Evolutionary conservation across 2,113 vertebrate genomes (phyloP).

Genomic region (Prunella himalayana): DNA sequence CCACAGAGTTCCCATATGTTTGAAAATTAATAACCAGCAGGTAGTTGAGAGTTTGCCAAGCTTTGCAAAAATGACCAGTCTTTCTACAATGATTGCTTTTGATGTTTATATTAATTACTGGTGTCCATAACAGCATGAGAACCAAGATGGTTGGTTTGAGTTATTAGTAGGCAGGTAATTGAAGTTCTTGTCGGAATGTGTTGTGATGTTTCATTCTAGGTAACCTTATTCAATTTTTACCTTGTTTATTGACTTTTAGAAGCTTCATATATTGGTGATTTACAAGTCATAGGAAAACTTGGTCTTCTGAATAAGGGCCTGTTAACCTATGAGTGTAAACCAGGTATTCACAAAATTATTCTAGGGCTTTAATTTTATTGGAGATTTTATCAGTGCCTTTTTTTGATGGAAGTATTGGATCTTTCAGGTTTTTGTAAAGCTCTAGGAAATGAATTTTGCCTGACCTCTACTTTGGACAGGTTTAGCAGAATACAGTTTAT

Average conservation of each 20-base stretch:
- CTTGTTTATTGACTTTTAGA: neutral
- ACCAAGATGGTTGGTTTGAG: slow-evolving; percentile 72
- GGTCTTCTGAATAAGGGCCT: neutral
- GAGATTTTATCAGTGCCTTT: neutral
- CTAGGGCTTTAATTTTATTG: neutral
- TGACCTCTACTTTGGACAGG: neutral
- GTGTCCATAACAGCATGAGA: slow-evolving; percentile 82
- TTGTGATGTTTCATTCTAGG: neutral
- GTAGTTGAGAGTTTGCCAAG: slow-evolving; percentile 95
- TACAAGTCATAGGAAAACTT: neutral
- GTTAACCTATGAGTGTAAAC: neutral
- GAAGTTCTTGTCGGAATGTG: slow-evolving; percentile 56
- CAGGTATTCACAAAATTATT: neutral
- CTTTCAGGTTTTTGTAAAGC: neutral
- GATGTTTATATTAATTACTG: slow-evolving; percentile 97
- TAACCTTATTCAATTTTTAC: neutral
- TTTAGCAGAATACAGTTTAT: neutral
- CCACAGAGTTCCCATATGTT: slow-evolving; percentile 97
- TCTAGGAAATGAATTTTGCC: neutral
- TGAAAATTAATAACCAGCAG: slow-evolving; percentile 99
- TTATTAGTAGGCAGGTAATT: slow-evolving; percentile 67
- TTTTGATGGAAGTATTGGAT: neutral
- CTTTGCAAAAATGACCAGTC: slow-evolving; percentile 92
- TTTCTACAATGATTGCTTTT: slow-evolving; percentile 92
- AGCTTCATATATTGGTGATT: neutral